Conservation (phyloP, 2,113 vertebrate genomes). For the Illadopsis cleaveri region DNA sequence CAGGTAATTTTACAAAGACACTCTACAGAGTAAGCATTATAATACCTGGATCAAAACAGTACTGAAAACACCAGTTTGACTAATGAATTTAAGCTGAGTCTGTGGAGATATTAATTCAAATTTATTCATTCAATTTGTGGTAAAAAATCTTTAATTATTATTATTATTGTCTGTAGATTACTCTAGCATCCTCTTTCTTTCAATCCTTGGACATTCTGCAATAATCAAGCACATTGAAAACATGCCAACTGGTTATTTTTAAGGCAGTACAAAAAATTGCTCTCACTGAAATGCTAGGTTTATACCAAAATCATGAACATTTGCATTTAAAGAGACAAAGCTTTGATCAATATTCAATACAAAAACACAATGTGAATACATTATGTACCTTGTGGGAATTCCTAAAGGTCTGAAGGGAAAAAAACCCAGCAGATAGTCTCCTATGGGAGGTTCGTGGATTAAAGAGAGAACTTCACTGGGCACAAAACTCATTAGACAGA, state of each 20-base stretch:
- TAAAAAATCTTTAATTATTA: neutral
- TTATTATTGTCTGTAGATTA: neutral
- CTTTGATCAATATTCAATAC: slow-evolving; percentile 32
- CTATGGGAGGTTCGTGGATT: neutral
- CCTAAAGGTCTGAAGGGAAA: neutral
- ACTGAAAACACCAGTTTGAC: neutral
- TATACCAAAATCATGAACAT: neutral
- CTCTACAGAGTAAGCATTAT: neutral
- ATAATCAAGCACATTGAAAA: neutral
- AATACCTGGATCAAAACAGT: neutral
- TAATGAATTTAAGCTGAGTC: neutral
- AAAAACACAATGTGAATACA: neutral
- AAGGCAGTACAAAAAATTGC: neutral
- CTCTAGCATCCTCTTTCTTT: neutral
- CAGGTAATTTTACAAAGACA: neutral
- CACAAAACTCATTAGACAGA: slow-evolving; percentile 8
- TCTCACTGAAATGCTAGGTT: slow-evolving; percentile 17
- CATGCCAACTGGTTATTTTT: neutral
- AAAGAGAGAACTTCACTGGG: slow-evolving; percentile 14
- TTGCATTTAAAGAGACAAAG: slow-evolving; percentile 11
- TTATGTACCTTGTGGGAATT: slow-evolving; percentile 2
- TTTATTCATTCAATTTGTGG: neutral
- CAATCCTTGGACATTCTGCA: neutral
- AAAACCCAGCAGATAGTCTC: slow-evolving; percentile 12
- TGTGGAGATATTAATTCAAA: neutral